These are phyloP conservation scores for Harlomillsia oculata DNA, from an alignment of 1,140 invertebrate species.

Conservation along the genomic window DNA sequence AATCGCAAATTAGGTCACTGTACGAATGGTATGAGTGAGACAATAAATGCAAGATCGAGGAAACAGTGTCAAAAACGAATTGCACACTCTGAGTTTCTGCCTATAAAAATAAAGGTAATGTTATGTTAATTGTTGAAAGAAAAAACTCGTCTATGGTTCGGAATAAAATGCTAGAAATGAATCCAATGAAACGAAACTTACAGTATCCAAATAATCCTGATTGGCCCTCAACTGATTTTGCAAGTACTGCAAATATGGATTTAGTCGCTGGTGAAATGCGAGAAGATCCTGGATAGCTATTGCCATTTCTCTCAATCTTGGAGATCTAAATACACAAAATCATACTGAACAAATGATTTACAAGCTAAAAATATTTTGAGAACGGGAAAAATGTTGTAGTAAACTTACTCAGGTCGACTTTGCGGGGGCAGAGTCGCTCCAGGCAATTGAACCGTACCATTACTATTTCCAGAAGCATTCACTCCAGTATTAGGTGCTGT, in stretches of 20 bases:
- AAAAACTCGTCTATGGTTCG: neutral
- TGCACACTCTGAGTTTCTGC: slow-evolving; percentile 44
- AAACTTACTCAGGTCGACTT: slow-evolving; percentile 27
- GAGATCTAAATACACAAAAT: slow-evolving; percentile 26
- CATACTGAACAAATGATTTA: too few relatives aligned
- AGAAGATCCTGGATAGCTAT: slow-evolving; percentile 22
- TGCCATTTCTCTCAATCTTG: slow-evolving; percentile 24
- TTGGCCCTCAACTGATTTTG: slow-evolving; percentile 29
- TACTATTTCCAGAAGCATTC: neutral
- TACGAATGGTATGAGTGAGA: slow-evolving; percentile 77
- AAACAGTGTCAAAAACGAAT: slow-evolving; percentile 57
- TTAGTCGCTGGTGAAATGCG: slow-evolving; percentile 22
- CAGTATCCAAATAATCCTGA: slow-evolving; percentile 12
- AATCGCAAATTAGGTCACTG: slow-evolving; percentile 71
- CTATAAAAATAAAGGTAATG: slow-evolving; percentile 1
- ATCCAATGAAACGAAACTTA: neutral
- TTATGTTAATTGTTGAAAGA: neutral
- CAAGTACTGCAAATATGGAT: slow-evolving; percentile 24
- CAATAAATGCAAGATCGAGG: slow-evolving; percentile 68
- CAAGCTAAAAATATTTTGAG: too few relatives aligned
- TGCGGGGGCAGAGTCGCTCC: neutral
- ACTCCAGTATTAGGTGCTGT: slow-evolving; percentile 9
- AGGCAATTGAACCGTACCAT: neutral
- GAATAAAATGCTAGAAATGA: neutral
- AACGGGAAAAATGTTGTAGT: too few relatives aligned